These are phyloP conservation scores for Glaucidium brasilianum DNA, from an alignment of 2,113 vertebrate genomes.

Conservation along the genomic window DNA sequence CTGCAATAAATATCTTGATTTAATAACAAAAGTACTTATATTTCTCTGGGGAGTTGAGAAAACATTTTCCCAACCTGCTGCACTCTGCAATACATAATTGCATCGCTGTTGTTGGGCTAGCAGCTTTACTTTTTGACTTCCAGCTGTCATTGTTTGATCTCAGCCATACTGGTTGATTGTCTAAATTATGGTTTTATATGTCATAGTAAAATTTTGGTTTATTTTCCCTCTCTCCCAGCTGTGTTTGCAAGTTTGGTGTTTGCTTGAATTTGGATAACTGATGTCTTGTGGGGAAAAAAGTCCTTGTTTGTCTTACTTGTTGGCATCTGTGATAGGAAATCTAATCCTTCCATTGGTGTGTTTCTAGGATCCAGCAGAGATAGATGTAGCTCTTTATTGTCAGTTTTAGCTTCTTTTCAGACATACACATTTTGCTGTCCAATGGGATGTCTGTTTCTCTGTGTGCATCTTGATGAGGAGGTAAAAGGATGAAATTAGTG, in stretches of 20 bases:
- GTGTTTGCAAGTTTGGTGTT: conserved; percentile 39
- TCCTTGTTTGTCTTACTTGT: conserved; percentile 40
- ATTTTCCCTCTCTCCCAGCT: conserved; percentile 34
- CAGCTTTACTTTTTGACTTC: conserved; percentile 25
- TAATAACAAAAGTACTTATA: not conserved
- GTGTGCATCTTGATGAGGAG: conserved; percentile 1
- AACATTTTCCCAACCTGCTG: not conserved
- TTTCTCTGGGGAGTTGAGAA: not conserved
- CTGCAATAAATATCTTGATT: not conserved
- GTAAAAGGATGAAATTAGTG: conserved; percentile 2
- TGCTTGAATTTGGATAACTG: conserved; percentile 46
- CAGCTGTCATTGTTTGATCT: conserved; percentile 26
- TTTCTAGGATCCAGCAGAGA: conserved; percentile 7
- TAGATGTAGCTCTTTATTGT: not conserved
- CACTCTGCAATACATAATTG: not conserved
- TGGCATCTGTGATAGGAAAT: conserved; percentile 13
- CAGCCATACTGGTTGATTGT: not conserved
- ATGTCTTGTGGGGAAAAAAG: not conserved
- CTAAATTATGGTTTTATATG: conserved; percentile 20
- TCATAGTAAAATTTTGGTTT: conserved; percentile 22
- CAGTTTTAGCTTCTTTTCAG: not conserved
- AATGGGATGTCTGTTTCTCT: not conserved
- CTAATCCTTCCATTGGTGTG: conserved; percentile 7
- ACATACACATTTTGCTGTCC: not conserved
- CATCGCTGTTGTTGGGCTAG: not conserved